Evolutionary conservation across 1,140 invertebrate genomes (phyloP), one percentile per base, ranked within the genome.

Genomic region (Drosophila bocqueti): DNA sequence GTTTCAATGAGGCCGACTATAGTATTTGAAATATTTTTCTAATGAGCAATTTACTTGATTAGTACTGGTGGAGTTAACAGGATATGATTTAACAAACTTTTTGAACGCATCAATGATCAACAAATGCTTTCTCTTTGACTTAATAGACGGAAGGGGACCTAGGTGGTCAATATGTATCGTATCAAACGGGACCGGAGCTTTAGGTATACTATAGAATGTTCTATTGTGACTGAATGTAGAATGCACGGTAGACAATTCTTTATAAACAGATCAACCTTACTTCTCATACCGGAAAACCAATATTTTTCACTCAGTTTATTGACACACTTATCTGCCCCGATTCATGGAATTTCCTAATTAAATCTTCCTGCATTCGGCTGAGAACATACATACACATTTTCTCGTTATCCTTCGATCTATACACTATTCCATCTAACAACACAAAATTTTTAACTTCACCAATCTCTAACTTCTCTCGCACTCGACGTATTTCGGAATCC

Each of bases 111-210:
- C 34, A 34, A 55, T 38, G 13, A 36, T 38, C n/a, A 57, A 16
- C 5, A 36, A 21, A 31, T 55, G 13, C 8, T 55, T 38, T 24
- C 18, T 21, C 18, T 55, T 55, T 4, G 13, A 55, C 1, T 55
- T 36, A 42, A 42, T 26, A 29, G 24, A 21, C 13, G 57, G 11
- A 31, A 45, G n/a, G n/a, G n/a, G n/a, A n/a, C n/a, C n/a, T n/a
- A n/a, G n/a, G n/a, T n/a, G n/a, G n/a, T n/a, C n/a, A 4, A 59
- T 45, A 31, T 59, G n/a, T 2, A 59, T 59, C 10, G 11, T 59
- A 31, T 59, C n/a, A 8, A 59, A 59, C 4, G n/a, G 26, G 7
- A 11, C 24, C 1, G 24, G 24, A 34, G 2, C 5, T 24, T 29
- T 24, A 24, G 24, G 24, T 24, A 24, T 24, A 24, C 24, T 24